Percentiles rank a stretch among this genome's conserved stretches.
phyloP scores from a whole-genome alignment of 2,113 vertebrate species.

The Apodemus speciosus region DNA sequence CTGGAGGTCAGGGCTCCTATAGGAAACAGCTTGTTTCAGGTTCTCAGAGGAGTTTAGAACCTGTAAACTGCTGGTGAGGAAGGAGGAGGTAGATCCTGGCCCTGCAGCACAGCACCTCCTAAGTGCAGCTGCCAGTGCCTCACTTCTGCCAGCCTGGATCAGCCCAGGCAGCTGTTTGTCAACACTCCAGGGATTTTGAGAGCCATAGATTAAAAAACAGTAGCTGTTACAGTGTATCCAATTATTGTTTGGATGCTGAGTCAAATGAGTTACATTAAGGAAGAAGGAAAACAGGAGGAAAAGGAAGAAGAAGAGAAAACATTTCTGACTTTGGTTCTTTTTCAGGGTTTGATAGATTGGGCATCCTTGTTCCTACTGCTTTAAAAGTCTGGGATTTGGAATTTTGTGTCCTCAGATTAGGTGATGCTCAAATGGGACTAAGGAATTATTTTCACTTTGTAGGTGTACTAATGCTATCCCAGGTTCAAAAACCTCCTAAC shows the following conservation, averaged over 20 bases:
- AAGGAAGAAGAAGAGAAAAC: not conserved
- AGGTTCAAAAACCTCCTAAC: not conserved
- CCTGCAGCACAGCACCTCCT: not conserved
- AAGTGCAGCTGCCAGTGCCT: not conserved
- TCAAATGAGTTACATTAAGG: constrained; percentile 5
- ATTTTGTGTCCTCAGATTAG: not conserved
- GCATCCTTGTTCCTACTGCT: not conserved
- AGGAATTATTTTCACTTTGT: not conserved
- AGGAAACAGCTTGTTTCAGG: not conserved
- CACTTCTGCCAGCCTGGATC: not conserved
- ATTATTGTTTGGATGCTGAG: not conserved
- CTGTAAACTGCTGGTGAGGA: not conserved
- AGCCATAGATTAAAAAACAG: not conserved
- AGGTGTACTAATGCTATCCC: not conserved
- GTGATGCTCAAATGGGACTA: not conserved
- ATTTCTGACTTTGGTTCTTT: not conserved
- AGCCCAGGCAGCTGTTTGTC: not conserved
- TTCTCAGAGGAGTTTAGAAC: not conserved
- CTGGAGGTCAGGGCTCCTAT: not conserved
- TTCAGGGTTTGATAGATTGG: not conserved
- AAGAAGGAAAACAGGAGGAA: not conserved
- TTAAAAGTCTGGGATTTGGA: not conserved
- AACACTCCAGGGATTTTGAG: not conserved
- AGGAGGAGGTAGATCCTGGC: not conserved
- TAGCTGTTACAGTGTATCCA: not conserved